phyloP scores from a whole-genome alignment of 1,140 invertebrate species.

The Phthorimaea operculella region DNA sequence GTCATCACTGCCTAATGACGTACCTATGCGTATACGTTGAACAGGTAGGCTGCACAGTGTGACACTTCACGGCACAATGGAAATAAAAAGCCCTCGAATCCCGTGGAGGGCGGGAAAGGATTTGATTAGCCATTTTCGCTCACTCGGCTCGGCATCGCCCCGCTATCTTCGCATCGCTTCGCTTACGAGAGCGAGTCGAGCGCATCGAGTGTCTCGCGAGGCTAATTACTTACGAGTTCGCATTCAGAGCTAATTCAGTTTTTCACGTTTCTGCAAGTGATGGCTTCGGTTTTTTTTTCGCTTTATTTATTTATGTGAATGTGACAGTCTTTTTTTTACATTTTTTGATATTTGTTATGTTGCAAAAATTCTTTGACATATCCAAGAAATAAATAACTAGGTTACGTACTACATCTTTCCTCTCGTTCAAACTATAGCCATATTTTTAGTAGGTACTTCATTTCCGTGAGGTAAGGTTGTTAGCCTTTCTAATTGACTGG shows the following conservation, averaged over 20 bases:
- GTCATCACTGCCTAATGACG: not conserved
- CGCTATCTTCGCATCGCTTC: slow-evolving; percentile 58
- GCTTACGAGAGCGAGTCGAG: slow-evolving; percentile 45
- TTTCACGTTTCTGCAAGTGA: slow-evolving; percentile 53
- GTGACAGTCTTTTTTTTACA: too few species aligned
- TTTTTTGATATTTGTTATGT: too few species aligned
- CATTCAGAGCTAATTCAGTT: slow-evolving; percentile 64
- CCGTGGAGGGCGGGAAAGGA: slow-evolving; percentile 52
- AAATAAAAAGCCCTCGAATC: slow-evolving; percentile 56
- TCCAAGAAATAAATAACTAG: too few species aligned
- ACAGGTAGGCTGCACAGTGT: slow-evolving; percentile 24
- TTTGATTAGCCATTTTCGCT: slow-evolving; percentile 65
- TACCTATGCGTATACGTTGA: not conserved
- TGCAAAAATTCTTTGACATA: too few species aligned
- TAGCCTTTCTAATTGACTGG: slow-evolving; percentile 63
- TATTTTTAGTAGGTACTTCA: slow-evolving; percentile 64
- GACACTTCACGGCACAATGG: slow-evolving; percentile 57
- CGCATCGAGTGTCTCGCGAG: slow-evolving; percentile 59
- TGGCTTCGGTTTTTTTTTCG: slow-evolving; percentile 12
- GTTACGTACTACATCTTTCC: too few species aligned
- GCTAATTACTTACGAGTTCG: slow-evolving; percentile 65
- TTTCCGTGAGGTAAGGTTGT: slow-evolving; percentile 45
- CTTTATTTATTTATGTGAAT: not conserved
- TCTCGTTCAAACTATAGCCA: not conserved
- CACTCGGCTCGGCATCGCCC: slow-evolving; percentile 41